phyloP scores from a whole-genome alignment of 2,113 vertebrate species.

The Percina caprodes region DNA sequence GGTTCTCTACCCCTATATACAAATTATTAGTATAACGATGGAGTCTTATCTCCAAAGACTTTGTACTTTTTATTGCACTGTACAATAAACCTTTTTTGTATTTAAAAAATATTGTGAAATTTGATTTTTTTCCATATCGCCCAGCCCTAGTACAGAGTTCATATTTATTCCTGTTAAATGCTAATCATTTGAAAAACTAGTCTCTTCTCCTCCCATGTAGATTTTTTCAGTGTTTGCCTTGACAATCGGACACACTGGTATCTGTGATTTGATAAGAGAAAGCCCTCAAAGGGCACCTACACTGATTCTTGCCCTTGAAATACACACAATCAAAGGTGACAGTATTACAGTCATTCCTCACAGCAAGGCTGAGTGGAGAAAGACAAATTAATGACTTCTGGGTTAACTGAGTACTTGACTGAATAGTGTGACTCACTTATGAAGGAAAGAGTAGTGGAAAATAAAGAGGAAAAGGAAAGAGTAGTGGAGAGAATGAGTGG shows the following conservation, averaged over 20 bases:
- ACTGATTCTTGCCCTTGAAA: background rate
- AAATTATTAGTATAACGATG: too few relatives aligned
- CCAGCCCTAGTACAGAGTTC: too few relatives aligned
- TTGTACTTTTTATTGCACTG: too few relatives aligned
- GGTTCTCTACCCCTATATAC: too few relatives aligned
- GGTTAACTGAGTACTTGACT: constrained; percentile 1
- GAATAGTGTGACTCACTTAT: background rate
- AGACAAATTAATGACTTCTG: background rate
- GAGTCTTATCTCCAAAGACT: too few relatives aligned
- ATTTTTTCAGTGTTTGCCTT: background rate
- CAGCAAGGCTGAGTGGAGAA: background rate
- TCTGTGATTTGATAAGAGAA: constrained; percentile 23
- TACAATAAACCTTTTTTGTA: too few relatives aligned
- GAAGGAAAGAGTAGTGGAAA: background rate
- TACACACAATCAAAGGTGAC: constrained; percentile 9
- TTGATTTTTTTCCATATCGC: too few relatives aligned
- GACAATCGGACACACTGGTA: background rate
- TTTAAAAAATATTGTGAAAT: too few relatives aligned
- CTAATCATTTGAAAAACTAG: background rate
- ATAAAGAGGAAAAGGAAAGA: background rate
- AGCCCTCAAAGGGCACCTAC: constrained; percentile 2
- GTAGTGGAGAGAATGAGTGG: constrained; percentile 21
- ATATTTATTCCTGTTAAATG: too few relatives aligned
- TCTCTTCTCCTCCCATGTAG: background rate
- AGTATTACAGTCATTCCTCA: background rate